A percentile compares a stretch with the other conserved stretches of the same genome.
phyloP scores from a whole-genome alignment of 2,113 vertebrate species.

The Theristicus caerulescens region DNA sequence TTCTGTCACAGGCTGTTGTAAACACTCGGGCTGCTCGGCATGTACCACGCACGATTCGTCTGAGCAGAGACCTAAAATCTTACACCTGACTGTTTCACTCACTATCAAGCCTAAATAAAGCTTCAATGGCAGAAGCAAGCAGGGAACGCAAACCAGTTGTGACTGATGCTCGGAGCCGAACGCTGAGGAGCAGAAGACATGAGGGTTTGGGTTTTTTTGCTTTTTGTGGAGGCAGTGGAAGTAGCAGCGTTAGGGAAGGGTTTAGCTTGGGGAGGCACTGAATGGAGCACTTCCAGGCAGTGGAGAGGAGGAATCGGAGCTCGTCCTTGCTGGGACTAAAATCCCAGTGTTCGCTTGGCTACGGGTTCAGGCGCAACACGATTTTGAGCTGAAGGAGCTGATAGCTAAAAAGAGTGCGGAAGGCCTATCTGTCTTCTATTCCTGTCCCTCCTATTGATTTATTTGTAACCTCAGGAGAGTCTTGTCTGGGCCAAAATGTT shows the following conservation, averaged over 20 bases:
- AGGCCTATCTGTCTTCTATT: background rate
- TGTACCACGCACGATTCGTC: background rate
- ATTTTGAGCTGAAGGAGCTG: conserved; percentile 5
- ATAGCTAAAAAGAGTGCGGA: background rate
- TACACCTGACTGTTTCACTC: conserved; percentile 65
- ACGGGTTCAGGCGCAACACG: background rate
- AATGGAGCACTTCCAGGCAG: background rate
- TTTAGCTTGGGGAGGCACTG: background rate
- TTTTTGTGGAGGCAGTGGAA: background rate
- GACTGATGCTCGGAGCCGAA: conserved; percentile 9
- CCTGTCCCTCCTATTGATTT: conserved; percentile 4
- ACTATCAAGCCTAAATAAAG: conserved; percentile 62
- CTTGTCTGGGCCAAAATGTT: background rate
- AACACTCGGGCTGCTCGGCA: conserved; percentile 13
- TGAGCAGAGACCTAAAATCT: conserved; percentile 58
- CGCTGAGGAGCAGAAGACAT: background rate
- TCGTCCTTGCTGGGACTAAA: background rate
- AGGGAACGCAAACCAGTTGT: conserved; percentile 40
- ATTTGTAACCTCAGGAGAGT: background rate
- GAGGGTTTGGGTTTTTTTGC: background rate
- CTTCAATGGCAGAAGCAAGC: conserved; percentile 46
- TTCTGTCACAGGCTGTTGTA: conserved; percentile 59
- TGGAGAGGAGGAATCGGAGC: background rate
- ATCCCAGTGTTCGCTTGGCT: background rate
- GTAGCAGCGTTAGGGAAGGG: background rate